Conservation (phyloP, 1,140 invertebrate genomes). For the Drosophila virilis region DNA sequence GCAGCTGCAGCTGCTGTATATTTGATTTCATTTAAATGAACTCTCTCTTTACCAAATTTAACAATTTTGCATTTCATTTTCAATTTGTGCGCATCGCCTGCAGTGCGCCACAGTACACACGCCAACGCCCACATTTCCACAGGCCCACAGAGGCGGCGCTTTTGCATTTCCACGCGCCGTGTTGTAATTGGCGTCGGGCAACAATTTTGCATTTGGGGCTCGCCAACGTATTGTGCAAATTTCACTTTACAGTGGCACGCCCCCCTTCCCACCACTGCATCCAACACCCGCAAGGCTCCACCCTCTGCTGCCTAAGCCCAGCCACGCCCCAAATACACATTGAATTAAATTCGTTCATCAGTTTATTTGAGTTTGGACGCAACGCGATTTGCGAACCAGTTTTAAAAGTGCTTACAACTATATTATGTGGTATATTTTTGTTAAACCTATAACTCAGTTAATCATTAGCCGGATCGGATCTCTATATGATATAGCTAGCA, state of each 20-base stretch:
- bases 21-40: constrained; percentile 47
- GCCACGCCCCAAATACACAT: constrained; percentile 35
- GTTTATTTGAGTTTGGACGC: constrained; percentile 70
- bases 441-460: no score
- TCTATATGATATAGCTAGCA: no score
- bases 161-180: constrained; percentile 12
- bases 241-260: constrained; percentile 44
- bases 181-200: constrained; percentile 40
- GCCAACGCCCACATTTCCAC: constrained; percentile 12
- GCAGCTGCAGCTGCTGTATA: not conserved
- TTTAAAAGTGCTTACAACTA: constrained; percentile 21
- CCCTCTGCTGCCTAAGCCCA: not conserved
- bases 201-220: constrained; percentile 38
- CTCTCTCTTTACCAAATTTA: constrained; percentile 12
- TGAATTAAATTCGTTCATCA: constrained; percentile 65
- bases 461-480: no score
- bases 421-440: no score
- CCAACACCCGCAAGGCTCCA: no score
- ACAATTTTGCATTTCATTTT: constrained; percentile 64
- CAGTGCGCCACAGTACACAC: constrained; percentile 17
- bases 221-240: constrained; percentile 44
- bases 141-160: constrained; percentile 5
- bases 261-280: not conserved
- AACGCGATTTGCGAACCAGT: constrained; percentile 33
- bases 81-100: constrained; percentile 50